Percentiles rank a stretch among this genome's conserved stretches.
Conservation (phyloP, 2,888 invertebrate genomes). For the Maniola hyperantus region DNA sequence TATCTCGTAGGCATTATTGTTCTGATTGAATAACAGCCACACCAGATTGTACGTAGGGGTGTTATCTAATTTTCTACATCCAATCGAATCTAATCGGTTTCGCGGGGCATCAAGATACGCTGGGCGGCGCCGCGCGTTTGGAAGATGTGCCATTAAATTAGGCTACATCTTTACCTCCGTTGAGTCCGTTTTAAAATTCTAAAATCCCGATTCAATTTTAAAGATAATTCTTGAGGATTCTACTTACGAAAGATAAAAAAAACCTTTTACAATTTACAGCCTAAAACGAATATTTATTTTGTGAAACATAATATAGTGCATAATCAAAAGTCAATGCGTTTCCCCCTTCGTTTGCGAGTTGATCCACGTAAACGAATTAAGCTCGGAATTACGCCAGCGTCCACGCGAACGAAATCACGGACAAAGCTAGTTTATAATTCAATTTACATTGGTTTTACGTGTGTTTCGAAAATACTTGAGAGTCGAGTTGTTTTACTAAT, state of each 20-base stretch:
- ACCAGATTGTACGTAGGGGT: slow-evolving; percentile 60
- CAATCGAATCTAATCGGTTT: slow-evolving; percentile 64
- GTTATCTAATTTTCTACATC: slow-evolving; percentile 67
- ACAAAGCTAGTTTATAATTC: slow-evolving; percentile 16
- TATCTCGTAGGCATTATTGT: neutral
- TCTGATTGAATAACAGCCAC: slow-evolving; percentile 58
- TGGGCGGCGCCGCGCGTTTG: slow-evolving; percentile 47
- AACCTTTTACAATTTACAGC: too few relatives aligned
- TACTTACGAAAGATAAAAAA: too few relatives aligned
- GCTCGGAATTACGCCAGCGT: slow-evolving; percentile 10
- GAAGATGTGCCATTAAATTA: slow-evolving; percentile 64
- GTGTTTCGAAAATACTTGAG: slow-evolving; percentile 1
- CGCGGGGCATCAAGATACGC: slow-evolving; percentile 47
- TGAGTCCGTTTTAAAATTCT: slow-evolving; percentile 59
- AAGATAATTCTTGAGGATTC: slow-evolving; percentile 61
- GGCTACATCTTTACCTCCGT: slow-evolving; percentile 59
- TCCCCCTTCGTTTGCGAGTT: slow-evolving; percentile 14
- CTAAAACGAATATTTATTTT: neutral
- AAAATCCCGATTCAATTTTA: slow-evolving; percentile 60
- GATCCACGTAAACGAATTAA: slow-evolving; percentile 19
- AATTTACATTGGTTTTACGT: slow-evolving; percentile 6
- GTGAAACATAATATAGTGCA: neutral
- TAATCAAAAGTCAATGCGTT: slow-evolving; percentile 10
- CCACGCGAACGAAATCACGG: slow-evolving; percentile 5
- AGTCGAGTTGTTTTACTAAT: neutral